Conservation (phyloP, 2,797 vertebrate genomes). For the Scleropages formosus region DNA sequence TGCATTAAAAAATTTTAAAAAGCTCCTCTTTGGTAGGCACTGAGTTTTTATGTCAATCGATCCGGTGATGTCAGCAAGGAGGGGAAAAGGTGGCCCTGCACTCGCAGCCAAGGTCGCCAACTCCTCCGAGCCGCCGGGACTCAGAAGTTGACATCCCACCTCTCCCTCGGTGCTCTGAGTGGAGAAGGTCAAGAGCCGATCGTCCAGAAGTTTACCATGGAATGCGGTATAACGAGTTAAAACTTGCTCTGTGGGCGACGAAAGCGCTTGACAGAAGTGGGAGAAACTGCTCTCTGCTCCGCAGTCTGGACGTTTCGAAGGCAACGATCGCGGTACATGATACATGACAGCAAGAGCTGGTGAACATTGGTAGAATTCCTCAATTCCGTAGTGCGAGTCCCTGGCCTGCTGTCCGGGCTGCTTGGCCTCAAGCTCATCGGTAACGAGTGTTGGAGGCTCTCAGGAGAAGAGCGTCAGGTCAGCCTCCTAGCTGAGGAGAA, state of each 20-base stretch:
- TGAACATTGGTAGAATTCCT: no score
- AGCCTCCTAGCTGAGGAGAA: background rate
- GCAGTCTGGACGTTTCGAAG: slow-evolving; percentile 40
- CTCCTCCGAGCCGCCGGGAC: background rate
- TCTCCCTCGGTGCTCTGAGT: background rate
- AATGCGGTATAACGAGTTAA: slow-evolving; percentile 51
- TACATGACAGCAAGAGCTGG: slow-evolving; percentile 22
- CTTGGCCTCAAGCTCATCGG: no score
- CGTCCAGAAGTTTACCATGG: slow-evolving; percentile 36
- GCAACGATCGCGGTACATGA: slow-evolving; percentile 41
- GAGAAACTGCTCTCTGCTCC: slow-evolving; percentile 36
- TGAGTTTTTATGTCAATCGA: slow-evolving; percentile 43
- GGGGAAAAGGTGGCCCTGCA: no score
- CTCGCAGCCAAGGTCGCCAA: no score
- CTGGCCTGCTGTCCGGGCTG: background rate
- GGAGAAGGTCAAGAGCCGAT: background rate
- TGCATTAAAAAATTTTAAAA: slow-evolving; percentile 10
- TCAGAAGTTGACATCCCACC: background rate
- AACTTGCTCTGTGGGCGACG: slow-evolving; percentile 63
- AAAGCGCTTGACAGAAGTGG: slow-evolving; percentile 63
- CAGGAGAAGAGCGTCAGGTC: background rate
- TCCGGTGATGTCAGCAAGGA: slow-evolving; percentile 34
- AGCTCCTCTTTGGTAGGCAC: slow-evolving; percentile 60
- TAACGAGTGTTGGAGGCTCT: no score
- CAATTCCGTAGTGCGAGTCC: background rate